Base-by-base conservation (phyloP, 2,797 vertebrate genomes). In the Glyptemys insculpta region DNA sequence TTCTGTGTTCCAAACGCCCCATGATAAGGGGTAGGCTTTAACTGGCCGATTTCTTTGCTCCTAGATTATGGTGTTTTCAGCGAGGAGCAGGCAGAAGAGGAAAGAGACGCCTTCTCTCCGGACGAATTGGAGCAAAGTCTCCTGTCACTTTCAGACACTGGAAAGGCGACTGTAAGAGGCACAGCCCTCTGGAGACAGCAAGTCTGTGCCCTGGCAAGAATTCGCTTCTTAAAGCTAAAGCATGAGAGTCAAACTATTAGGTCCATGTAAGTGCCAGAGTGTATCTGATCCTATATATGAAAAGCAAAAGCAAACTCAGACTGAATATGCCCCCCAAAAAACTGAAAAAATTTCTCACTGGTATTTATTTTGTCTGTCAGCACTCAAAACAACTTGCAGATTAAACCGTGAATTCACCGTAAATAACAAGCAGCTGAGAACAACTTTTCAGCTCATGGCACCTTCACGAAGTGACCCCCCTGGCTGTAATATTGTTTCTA, bases 101-200 rank as follows among this genome's bases (percentile, higher is more conserved):
- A 97, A 10, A 84, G 78, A 0, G 98, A 97, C 23, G 11, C 53
- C 7, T 93, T 88, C 27, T 91, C 93, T 6, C 34, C 96, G 1
- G 97, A 97, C 0, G 98, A 98, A 68, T 91, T 47, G 0, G 98
- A 99, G 89, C 98, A 98, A 7, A 96, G 94, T 80, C 97, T 98
- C 80, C 96, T 98, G 85, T 95, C 98, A 12, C 98, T 99, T 96
- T 98, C 98, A 0, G 98, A 98, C 81, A 65, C 79, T 0, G 96
- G 95, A 41, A 97, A 96, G 0, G 97, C 85, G 0, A 34, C 93
- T 0, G 78, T 98, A 8, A 59, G 96, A 0, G 98, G 97, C 76
- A 95, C 95, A 54, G 91, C 97, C 2, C 99, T 99, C 83, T 99
- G 99, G 99, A 98, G 98, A 88, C 99, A 99, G 98, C 99, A 99